Base-by-base conservation (phyloP, 2,113 vertebrate genomes). In the Herpetotheres cachinnans region DNA sequence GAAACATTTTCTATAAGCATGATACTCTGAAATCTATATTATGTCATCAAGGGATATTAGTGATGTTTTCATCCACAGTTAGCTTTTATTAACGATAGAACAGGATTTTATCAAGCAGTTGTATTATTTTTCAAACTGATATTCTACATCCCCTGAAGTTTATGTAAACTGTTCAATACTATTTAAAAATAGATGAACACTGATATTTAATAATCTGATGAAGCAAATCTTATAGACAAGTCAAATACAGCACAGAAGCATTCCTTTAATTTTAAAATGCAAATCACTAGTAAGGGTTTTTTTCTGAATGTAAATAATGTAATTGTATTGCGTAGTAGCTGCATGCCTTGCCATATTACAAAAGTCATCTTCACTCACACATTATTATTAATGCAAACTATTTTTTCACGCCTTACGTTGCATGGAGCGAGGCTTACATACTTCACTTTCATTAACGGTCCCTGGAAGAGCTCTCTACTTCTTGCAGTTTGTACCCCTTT, bases 381-480 rank as follows among this genome's bases (percentile, higher is more conserved):
- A 7, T 1, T 25, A 9, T 3, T 73, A 34, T 22, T n/a, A 46
- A 54, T 8, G 25, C 62, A 34, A 54, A 8, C 66, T 63, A 25
- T 22, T 29, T 56, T 59, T 49, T 29, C 79, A 17, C 54, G 40
- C 9, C 56, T 56, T 13, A 6, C 27, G 1, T 4, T 16, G 9
- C 58, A 27, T 0, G 4, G 52, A 70, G 21, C 0, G 16, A 56
- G 67, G 17, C 9, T 70, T 3, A 49, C 44, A n/a, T 9, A 17
- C 15, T 34, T 47, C 6, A 5, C 8, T 49, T 18, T 4, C 55
- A 36, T 16, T 9, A 42, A 20, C 2, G 25, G 14, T 27, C 38
- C 63, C 20, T 11, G 34, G 44, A 38, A 34, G 58, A 38, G 46
- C 38, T 16, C 50, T n/a, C 55, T 18, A 1, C 4, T 27, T 34